Evolutionary conservation across 2,797 vertebrate species (phyloP), one percentile per base, ranked within the genome.

Genomic region (Helicolenus hilgendorfi): DNA sequence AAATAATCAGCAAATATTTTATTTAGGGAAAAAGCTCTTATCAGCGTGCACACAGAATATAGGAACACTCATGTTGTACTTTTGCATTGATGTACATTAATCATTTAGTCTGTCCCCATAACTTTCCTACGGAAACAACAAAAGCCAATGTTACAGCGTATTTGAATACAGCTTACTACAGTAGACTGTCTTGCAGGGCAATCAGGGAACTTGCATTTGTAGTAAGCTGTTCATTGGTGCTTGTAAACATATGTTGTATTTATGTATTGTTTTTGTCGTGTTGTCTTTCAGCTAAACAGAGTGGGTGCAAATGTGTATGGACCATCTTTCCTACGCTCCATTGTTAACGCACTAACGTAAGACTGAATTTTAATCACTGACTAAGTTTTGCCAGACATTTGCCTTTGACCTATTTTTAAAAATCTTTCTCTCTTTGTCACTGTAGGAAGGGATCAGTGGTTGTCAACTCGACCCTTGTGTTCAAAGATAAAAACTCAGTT

Each of bases 401-500:
- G 22, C 2, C 0, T 0, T 10, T 20, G 0, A 41, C 2, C 22
- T 65, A 4, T 2, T 33, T 74, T 60, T 36, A 27, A 10, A 72
- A 41, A 2, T 1, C 11, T 65, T 33, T 83, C 9, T 72, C 1
- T 86, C 2, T 56, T 68, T 70, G 11, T 70, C 14, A 18, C 18
- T 84, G 4, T 26, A 96, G 95, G 53, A 74, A 0, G 2, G 94
- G 95, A 81, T 96, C 95, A 56, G 81, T 95, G n/a, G 33, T 53
- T 6, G 10, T 24, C 8, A 0, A 89, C 11, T 49, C 55, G 64
- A 85, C 79, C 15, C 79, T 94, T 7, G 83, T 94, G 36, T 96
- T 89, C 58, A 2, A 1, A 2, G 6, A 82, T 69, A 0, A 0
- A 35, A 26, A 0, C 7, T 77, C 56, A 9, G 79, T 93, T 89